Conservation (phyloP, 1,140 invertebrate genomes). For the Nephotettix cincticeps region DNA sequence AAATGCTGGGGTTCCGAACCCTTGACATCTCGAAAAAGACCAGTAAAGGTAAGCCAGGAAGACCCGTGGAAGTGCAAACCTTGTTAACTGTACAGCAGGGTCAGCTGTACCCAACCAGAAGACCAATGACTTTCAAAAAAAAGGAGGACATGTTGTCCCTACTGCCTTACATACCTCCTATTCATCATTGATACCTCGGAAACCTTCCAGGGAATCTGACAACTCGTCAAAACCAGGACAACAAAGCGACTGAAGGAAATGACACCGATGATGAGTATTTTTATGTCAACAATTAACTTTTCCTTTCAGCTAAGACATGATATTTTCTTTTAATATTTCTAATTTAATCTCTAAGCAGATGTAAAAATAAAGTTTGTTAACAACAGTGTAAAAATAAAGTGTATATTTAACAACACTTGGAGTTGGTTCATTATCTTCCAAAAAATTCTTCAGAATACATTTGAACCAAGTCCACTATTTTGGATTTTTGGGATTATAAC, state of each 20-base stretch:
- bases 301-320: neutral
- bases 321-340: neutral
- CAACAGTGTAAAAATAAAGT: too few relatives aligned
- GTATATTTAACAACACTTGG: neutral
- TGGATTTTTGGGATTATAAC: neutral
- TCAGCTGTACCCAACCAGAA: neutral
- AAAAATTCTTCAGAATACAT: conserved; percentile 1
- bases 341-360: neutral
- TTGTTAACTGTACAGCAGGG: neutral
- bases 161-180: conserved; percentile 5
- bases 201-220: neutral
- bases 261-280: neutral
- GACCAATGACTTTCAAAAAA: neutral
- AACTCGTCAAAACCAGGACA: conserved; percentile 1
- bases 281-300: neutral
- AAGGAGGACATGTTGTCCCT: neutral
- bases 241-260: neutral
- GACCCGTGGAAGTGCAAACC: neutral
- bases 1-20: neutral
- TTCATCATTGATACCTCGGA: neutral
- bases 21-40: neutral
- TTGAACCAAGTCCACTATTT: conserved; percentile 13
- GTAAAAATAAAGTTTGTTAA: neutral
- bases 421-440: neutral
- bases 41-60: neutral